A percentile compares a stretch with the other conserved stretches of the same genome.
phyloP scores from a whole-genome alignment of 2,797 vertebrate species.

The Anas bahamensis region DNA sequence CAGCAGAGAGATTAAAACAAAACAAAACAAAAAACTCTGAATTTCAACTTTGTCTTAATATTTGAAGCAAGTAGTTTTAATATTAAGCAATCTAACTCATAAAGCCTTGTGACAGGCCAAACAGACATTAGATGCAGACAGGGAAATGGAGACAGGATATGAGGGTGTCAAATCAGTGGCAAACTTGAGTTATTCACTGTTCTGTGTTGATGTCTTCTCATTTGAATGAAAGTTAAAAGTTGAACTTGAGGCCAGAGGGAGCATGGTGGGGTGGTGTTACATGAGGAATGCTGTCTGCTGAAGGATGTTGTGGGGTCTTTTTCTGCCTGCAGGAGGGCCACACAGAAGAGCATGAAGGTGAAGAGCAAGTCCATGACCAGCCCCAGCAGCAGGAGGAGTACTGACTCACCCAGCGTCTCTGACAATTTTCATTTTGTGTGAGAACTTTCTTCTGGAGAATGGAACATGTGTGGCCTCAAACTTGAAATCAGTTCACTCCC shows the following conservation, averaged over 20 bases:
- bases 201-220: background rate
- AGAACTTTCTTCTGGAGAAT: conserved; percentile 91
- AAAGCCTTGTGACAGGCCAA: background rate
- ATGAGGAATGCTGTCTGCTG: background rate
- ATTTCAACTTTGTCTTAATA: background rate
- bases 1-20: background rate
- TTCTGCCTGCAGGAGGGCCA: conserved; percentile 85
- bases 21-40: background rate
- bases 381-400: conserved; percentile 93
- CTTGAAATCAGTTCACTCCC: conserved; percentile 81
- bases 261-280: accelerated
- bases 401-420: conserved; percentile 83
- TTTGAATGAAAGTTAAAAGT: background rate
- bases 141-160: background rate
- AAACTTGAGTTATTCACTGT: background rate
- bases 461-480: conserved; percentile 86
- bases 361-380: conserved; percentile 87
- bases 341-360: conserved; percentile 88
- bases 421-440: conserved; percentile 84
- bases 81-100: background rate
- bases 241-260: background rate
- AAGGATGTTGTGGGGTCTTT: background rate
- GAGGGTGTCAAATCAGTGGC: background rate
- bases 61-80: background rate
- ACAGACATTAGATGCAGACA: background rate